phyloP scores from a whole-genome alignment of 2,113 vertebrate species.

The Pelecanus crispus region DNA sequence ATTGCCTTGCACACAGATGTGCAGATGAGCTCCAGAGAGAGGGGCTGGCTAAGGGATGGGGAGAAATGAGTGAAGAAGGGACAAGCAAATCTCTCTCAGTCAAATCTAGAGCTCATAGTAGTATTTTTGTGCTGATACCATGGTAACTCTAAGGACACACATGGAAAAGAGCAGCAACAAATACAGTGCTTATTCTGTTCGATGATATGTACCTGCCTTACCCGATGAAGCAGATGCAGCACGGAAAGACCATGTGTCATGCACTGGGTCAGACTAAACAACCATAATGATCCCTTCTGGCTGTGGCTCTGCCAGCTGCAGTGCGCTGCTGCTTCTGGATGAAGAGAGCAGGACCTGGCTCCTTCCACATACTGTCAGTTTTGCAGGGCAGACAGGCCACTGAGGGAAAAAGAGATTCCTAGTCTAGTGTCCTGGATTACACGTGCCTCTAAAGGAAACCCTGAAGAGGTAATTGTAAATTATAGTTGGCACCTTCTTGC shows the following conservation, averaged over 20 bases:
- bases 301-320: neutral
- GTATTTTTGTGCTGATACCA: neutral
- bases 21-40: neutral
- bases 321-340: neutral
- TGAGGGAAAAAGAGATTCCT: neutral
- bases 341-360: neutral
- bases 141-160: neutral
- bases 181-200: neutral
- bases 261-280: neutral
- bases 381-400: neutral
- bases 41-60: neutral
- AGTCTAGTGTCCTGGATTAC: neutral
- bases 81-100: neutral
- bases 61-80: neutral
- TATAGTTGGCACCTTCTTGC: neutral
- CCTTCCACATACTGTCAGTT: neutral
- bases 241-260: rapidly evolving
- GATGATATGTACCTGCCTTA: neutral
- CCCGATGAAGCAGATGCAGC: neutral
- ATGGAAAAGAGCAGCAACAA: neutral
- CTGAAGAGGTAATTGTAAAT: neutral
- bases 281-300: neutral
- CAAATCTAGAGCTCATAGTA: neutral
- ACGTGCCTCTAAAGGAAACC: neutral
- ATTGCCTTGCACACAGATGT: neutral